Percentiles rank a stretch among this genome's conserved stretches.
Evolutionary conservation across 2,113 vertebrate species (phyloP).

Genomic region (Corythaeola cristata): DNA sequence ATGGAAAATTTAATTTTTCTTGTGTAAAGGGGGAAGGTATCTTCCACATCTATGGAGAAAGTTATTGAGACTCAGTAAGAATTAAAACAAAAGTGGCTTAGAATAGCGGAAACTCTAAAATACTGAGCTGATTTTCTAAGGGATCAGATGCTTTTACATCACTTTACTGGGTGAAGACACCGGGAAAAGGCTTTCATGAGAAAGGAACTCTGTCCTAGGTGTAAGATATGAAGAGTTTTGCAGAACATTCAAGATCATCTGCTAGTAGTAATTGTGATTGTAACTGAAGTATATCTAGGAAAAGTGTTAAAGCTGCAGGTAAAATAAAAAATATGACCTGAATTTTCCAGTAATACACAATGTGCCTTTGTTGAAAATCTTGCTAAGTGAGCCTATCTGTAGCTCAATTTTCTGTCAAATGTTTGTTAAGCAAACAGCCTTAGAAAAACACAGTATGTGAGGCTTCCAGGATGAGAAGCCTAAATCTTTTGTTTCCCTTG

Average conservation of each 20-base stretch:
- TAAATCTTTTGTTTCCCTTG: not conserved
- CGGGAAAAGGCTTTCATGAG: not conserved
- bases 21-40: not conserved
- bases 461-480: not conserved
- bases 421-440: not conserved
- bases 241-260: not conserved
- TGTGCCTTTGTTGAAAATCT: not conserved
- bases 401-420: not conserved
- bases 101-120: not conserved
- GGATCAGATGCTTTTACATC: not conserved
- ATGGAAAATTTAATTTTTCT: not conserved
- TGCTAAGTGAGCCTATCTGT: not conserved
- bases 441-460: not conserved
- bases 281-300: not conserved
- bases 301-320: not conserved
- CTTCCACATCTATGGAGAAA: not conserved
- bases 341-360: not conserved
- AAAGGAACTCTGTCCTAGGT: not conserved
- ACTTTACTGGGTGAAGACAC: not conserved
- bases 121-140: not conserved
- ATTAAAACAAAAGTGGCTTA: not conserved
- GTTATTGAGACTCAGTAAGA: not conserved
- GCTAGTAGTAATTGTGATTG: not conserved
- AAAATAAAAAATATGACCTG: not conserved
- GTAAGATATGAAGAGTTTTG: not conserved